Base-by-base conservation (phyloP, 2,888 invertebrate genomes). In the Lampropteryx suffumata region DNA sequence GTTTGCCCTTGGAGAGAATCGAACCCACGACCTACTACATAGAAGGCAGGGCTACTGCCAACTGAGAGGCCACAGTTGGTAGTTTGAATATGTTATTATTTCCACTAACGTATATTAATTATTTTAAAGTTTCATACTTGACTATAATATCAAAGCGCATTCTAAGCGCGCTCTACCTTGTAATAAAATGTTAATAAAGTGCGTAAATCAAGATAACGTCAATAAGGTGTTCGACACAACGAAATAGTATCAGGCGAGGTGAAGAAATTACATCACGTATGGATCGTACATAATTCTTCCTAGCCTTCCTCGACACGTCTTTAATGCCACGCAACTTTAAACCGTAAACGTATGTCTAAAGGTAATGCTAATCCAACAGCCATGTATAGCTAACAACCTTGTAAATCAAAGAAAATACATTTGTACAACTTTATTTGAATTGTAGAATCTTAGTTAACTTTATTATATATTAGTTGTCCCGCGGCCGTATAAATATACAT, bases 151-250 rank as follows among this genome's bases (percentile, higher is more conserved):
- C 40, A 36, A 36, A 33, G 29, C 51, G 42, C 30, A 37, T 47
- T 52, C 35, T 42, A 42, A 43, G 42, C 47, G 47, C 47, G 39
- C 30, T 34, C 51, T 32, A 72, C 78, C 74, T 71, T 73, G 73
- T 83, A 82, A 84, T 86, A 86, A 84, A 87, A 86, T 87, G 82
- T 83, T 84, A 84, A 85, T 85, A 84, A 85, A 83, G 78, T 71
- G 71, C 73, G 79, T 87, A 87, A 85, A 87, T 87, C 86, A 87
- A 86, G 86, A 86, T 87, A 85, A 81, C 79, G 83, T 85, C 85
- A 80, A 82, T 79, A 82, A 82, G 80, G 77, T 78, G 75, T 77
- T 74, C 70, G 77, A 82, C 72, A 80, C 78, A 75, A 82, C 79
- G 76, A 77, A 79, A 84, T 79, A 80, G 82, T 79, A 75, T 72